Percentiles rank a stretch among this genome's conserved stretches.
These are phyloP conservation scores for Dromiciops gliroides DNA, from an alignment of 2,113 vertebrate species.

Conservation along the genomic window DNA sequence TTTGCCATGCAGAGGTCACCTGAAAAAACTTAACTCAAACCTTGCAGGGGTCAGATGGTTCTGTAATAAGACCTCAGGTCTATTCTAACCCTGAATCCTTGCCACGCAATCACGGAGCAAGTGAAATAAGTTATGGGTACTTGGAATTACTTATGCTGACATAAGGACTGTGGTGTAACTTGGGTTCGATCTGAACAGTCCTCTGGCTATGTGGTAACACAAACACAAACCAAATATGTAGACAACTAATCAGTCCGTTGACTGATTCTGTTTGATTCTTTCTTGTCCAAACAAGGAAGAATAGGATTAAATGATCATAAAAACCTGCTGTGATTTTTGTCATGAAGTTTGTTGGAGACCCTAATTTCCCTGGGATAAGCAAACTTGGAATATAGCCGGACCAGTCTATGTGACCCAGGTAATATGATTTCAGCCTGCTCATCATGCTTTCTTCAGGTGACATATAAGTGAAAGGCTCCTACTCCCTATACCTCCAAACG, in stretches of 20 bases:
- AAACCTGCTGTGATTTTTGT: not conserved
- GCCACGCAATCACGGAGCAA: not conserved
- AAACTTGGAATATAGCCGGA: not conserved
- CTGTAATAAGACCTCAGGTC: not conserved
- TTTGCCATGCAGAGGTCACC: not conserved
- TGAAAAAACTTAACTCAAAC: not conserved
- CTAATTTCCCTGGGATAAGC: not conserved
- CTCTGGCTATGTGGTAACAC: not conserved
- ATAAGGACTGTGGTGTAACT: not conserved
- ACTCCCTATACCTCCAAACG: not conserved
- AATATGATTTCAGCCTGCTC: not conserved
- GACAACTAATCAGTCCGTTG: not conserved
- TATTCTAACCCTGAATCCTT: not conserved
- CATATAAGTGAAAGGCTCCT: too few relatives aligned
- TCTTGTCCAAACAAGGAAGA: not conserved
- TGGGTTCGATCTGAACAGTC: not conserved
- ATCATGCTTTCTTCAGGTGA: not conserved
- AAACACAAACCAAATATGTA: not conserved
- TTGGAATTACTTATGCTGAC: not conserved
- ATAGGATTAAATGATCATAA: not conserved
- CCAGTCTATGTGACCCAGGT: not conserved
- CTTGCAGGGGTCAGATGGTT: not conserved
- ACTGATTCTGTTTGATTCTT: not conserved
- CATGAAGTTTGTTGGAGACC: not conserved
- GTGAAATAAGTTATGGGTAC: not conserved